Conservation (phyloP, 1,140 invertebrate genomes). For the Zaprionus vittiger region DNA sequence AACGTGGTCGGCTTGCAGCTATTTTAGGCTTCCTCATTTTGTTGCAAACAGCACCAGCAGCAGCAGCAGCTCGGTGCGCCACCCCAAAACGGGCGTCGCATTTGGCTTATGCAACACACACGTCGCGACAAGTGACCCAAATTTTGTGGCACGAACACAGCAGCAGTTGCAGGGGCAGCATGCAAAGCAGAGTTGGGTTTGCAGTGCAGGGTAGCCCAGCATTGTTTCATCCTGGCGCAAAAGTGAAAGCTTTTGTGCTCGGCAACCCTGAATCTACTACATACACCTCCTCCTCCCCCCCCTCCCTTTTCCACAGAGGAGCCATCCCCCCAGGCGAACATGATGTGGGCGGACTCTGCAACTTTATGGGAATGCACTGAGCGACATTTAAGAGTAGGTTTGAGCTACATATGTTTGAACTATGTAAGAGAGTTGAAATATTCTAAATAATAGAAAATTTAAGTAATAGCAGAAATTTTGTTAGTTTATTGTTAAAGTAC, state of each 20-base stretch:
- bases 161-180: background rate
- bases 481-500: too few species aligned
- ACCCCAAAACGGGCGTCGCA: constrained; percentile 33
- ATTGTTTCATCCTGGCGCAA: constrained; percentile 47
- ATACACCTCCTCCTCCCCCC: background rate
- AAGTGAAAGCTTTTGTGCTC: constrained; percentile 56
- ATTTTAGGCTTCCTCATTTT: constrained; percentile 82
- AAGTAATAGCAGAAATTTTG: too few species aligned
- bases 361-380: background rate
- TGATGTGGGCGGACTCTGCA: constrained; percentile 6
- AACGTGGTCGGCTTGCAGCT: constrained; percentile 57
- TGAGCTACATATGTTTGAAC: too few species aligned
- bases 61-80: constrained; percentile 3
- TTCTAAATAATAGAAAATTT: too few species aligned
- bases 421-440: too few species aligned
- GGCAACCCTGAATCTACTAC: background rate
- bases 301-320: too few species aligned
- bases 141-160: constrained; percentile 30
- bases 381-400: background rate
- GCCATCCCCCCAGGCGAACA: background rate
- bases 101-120: constrained; percentile 44
- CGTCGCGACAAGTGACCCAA: constrained; percentile 42
- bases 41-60: constrained; percentile 31
- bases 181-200: background rate
- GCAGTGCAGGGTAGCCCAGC: constrained; percentile 6